Evolutionary conservation across 2,797 vertebrate genomes (phyloP), one percentile per base, ranked within the genome.

Genomic region (Prunella strophiata): DNA sequence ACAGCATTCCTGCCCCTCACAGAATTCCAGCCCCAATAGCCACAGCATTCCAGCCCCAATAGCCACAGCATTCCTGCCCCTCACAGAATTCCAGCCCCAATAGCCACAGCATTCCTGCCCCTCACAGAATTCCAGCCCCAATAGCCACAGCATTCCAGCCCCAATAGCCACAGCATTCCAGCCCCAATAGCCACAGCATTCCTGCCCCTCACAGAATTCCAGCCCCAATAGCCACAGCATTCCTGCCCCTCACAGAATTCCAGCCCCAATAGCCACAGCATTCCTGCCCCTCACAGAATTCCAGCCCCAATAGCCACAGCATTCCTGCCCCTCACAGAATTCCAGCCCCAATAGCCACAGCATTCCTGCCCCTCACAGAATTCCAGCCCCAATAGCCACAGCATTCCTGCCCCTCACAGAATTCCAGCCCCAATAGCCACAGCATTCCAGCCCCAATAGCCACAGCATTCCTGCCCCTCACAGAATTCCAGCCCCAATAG

Each of bases 201-300:
- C 61, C 16, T 0, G 26, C 47, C 59, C 4, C 21, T 3, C 47
- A 25, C 26, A 7, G 47, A 0, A 32, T 30, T 62, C 15, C 67
- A 0, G 50, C 59, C 25, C 50, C 36, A 57, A 1, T 25, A 17
- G 0, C 3, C 57, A 40, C 5, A 5, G 9, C 0, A n/a, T n/a
- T n/a, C n/a, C n/a, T n/a, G n/a, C n/a, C n/a, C n/a, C n/a, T n/a
- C n/a, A n/a, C n/a, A n/a, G n/a, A n/a, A 51, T 14, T 52, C 48
- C 58, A 0, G 32, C 16, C 26, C 1, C 8, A 54, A 2, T 11
- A 19, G 3, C 7, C 32, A 12, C 16, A 5, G 40, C 0, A 77
- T 30, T 55, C 61, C 16, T 0, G 26, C 47, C 59, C 4, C 21
- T 3, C 47, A 25, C 26, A 7, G 47, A 0, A 32, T 30, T 62